Conservation (phyloP, 2,113 vertebrate species). For the Garra rufa region DNA sequence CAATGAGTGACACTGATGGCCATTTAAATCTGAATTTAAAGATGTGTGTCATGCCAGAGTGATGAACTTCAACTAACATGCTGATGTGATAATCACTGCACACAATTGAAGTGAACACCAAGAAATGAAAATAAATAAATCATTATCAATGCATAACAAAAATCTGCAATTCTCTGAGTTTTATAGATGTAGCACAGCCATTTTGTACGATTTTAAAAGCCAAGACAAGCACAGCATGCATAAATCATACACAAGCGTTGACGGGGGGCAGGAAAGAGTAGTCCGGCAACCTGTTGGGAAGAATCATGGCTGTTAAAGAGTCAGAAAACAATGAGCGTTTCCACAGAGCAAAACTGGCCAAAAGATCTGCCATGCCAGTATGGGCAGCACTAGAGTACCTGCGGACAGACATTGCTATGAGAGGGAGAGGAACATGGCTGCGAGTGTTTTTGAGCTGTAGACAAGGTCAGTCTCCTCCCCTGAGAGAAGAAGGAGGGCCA, state of each 20-base stretch:
- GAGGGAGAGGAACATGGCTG: slow-evolving; percentile 22
- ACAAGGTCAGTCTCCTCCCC: slow-evolving; percentile 55
- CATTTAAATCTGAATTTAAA: slow-evolving; percentile 15
- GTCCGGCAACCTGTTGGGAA: slow-evolving; percentile 51
- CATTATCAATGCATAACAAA: slow-evolving; percentile 21
- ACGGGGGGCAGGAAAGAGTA: slow-evolving; percentile 15
- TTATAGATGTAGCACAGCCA: slow-evolving; percentile 42
- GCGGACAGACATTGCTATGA: slow-evolving; percentile 50
- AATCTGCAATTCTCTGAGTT: slow-evolving; percentile 1
- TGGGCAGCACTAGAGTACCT: slow-evolving; percentile 45
- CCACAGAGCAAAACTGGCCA: slow-evolving; percentile 7
- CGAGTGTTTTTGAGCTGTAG: slow-evolving; percentile 37
- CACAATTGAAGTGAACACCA: slow-evolving; percentile 37
- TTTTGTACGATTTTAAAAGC: slow-evolving; percentile 42
- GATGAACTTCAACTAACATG: slow-evolving; percentile 33
- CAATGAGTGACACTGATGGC: neutral
- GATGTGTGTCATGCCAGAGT: slow-evolving; percentile 31
- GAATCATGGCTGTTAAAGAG: slow-evolving; percentile 47
- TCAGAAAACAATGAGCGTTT: slow-evolving; percentile 33
- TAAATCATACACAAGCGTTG: slow-evolving; percentile 19
- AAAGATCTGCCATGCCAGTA: slow-evolving; percentile 19
- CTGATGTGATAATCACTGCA: slow-evolving; percentile 10
- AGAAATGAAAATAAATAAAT: neutral
- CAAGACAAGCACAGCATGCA: slow-evolving; percentile 55
- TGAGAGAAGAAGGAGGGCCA: slow-evolving; percentile 24